These are phyloP conservation scores for Malacosoma neustria DNA, from an alignment of 2,888 invertebrate species.

Conservation along the genomic window DNA sequence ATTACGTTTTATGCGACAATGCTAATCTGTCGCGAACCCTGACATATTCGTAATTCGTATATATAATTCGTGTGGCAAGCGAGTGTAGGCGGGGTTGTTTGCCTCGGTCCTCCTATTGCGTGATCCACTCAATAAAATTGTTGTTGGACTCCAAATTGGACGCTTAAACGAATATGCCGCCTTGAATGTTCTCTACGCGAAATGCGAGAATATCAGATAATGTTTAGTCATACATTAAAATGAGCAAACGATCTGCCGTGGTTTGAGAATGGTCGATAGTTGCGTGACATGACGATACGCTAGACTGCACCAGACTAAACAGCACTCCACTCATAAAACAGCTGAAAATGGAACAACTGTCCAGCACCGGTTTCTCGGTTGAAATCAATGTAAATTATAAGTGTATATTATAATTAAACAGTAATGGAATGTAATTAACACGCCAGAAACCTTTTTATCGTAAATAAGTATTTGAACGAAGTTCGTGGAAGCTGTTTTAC, in stretches of 20 bases:
- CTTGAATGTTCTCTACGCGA: conserved; percentile 13
- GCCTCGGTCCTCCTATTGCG: conserved; percentile 63
- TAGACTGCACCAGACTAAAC: neutral
- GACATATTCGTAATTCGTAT: conserved; percentile 33
- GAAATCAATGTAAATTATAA: conserved; percentile 40
- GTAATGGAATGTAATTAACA: conserved; percentile 60
- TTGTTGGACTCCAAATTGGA: conserved; percentile 48
- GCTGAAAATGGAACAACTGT: conserved; percentile 20
- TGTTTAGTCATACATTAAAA: neutral
- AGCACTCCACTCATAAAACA: conserved; percentile 5
- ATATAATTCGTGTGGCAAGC: conserved; percentile 26
- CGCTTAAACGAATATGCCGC: conserved; percentile 33
- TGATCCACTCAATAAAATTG: conserved; percentile 60
- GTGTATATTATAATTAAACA: conserved; percentile 45
- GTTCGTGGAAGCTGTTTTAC: conserved; percentile 53
- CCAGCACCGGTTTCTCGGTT: conserved; percentile 30
- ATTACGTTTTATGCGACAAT: neutral
- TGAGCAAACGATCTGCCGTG: neutral
- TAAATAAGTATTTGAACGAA: conserved; percentile 53
- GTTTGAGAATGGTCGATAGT: neutral
- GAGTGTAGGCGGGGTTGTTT: conserved; percentile 61
- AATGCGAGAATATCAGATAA: conserved; percentile 8
- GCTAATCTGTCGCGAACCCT: neutral
- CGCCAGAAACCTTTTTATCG: conserved; percentile 53
- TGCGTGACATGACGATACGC: neutral